Evolutionary conservation across 2,888 invertebrate species (phyloP), one percentile per base, ranked within the genome.

Genomic region (Clunio marinus): DNA sequence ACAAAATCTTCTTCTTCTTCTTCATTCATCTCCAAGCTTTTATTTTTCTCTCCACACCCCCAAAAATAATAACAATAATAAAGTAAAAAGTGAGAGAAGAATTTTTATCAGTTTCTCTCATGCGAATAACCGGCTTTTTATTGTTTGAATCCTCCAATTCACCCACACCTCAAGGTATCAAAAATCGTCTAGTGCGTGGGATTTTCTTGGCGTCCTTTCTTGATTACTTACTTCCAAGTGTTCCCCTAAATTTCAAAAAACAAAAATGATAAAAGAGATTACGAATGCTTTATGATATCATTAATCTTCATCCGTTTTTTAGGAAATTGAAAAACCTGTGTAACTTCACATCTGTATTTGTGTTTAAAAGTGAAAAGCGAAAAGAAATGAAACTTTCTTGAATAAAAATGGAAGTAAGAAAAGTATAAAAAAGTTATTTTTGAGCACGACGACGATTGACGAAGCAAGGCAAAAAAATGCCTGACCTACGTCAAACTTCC

Each of bases 401-500:
- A n/a, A n/a, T 25, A 41, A 15, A 63, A 45, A 41, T 63, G 63
- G 63, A 63, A 63, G 63, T 27, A 45, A 32, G 10, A n/a, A n/a
- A n/a, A n/a, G n/a, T n/a, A n/a, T n/a, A n/a, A n/a, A 20, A 45
- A 63, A 63, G 63, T 27, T 63, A 63, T 63, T 63, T 63, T 63
- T 63, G 46, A 63, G 22, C 46, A 45, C 22, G 63, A 51, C 41
- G 41, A 15, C 20, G 41, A n/a, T n/a, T n/a, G n/a, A n/a, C n/a
- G n/a, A n/a, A n/a, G n/a, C n/a, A n/a, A n/a, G n/a, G n/a, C n/a
- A 60, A 60, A 32, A 20, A 22, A 46, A 28, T 46, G 63, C 63
- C 63, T 63, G 63, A 63, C 63, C 63, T 63, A 63, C 63, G 63
- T 63, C 63, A 63, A 62, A 46, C 41, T 37, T 60, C 22, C 60